phyloP scores from a whole-genome alignment of 2,888 invertebrate genomes.

The Eudemis profundana region DNA sequence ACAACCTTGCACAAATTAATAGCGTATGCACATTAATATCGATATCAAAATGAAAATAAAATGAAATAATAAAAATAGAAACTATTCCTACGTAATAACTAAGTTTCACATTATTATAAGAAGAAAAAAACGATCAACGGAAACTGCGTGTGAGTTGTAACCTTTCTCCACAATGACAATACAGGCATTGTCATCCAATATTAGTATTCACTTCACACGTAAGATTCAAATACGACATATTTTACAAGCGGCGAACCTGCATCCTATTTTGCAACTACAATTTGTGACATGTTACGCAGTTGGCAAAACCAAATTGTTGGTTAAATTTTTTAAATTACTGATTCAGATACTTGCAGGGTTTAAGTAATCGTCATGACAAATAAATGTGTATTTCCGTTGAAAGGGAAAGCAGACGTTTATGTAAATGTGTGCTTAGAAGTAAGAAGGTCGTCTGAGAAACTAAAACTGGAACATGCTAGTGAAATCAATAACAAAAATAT shows the following conservation, averaged over 20 bases:
- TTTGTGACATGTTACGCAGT: slow-evolving; percentile 37
- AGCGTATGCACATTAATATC: too few species aligned
- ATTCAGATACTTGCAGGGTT: slow-evolving; percentile 38
- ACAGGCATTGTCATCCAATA: slow-evolving; percentile 19
- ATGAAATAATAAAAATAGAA: too few species aligned
- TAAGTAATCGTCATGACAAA: slow-evolving; percentile 59
- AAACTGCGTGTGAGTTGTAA: slow-evolving; percentile 28
- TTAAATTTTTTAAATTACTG: slow-evolving; percentile 50
- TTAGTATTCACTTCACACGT: slow-evolving; percentile 16
- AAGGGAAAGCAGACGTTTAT: slow-evolving; percentile 63
- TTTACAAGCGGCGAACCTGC: slow-evolving; percentile 6
- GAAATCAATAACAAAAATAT: slow-evolving; percentile 28
- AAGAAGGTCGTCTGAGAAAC: slow-evolving; percentile 32
- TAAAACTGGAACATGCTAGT: slow-evolving; percentile 39
- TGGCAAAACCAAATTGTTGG: slow-evolving; percentile 58
- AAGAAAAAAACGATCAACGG: slow-evolving; percentile 15
- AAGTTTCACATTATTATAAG: slow-evolving; percentile 18
- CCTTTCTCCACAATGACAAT: slow-evolving; percentile 29
- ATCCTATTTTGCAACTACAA: slow-evolving; percentile 30
- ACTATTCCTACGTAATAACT: too few species aligned
- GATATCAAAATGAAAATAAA: too few species aligned
- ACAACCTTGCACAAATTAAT: too few species aligned
- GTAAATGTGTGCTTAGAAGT: slow-evolving; percentile 54
- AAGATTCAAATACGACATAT: slow-evolving; percentile 1
- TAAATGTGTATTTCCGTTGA: slow-evolving; percentile 63